These are phyloP conservation scores for Aplysia californica DNA, from an alignment of 1,140 invertebrate species.

Conservation along the genomic window DNA sequence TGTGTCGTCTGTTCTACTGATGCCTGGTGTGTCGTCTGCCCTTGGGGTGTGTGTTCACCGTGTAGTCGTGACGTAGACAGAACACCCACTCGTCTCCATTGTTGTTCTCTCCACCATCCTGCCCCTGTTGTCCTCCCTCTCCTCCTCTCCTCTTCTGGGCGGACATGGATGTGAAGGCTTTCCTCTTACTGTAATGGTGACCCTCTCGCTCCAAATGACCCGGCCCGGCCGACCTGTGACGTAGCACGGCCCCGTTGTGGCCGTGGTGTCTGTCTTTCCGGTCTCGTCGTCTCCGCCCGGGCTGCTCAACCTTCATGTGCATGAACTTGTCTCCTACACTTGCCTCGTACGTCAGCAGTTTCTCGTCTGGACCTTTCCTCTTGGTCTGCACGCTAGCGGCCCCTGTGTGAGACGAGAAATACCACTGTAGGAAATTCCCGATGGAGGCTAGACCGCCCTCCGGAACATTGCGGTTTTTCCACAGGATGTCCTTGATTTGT, in stretches of 20 bases:
- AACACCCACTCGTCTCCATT: conserved; percentile 9
- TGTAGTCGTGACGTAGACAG: not conserved
- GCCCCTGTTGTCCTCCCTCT: not conserved
- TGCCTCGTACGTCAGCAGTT: conserved; percentile 20
- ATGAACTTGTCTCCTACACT: conserved; percentile 19
- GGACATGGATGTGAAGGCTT: not conserved
- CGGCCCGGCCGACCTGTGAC: too few species aligned
- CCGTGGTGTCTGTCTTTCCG: not conserved
- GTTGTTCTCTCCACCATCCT: not conserved
- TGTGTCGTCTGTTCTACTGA: not conserved
- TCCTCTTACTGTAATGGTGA: too few species aligned
- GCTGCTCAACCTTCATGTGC: conserved; percentile 27
- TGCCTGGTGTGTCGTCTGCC: not conserved
- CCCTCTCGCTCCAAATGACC: too few species aligned
- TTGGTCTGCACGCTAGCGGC: not conserved
- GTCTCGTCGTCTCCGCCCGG: not conserved
- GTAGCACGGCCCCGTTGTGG: too few species aligned
- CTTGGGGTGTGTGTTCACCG: not conserved
- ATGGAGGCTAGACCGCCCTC: conserved; percentile 53
- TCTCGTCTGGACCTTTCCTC: conserved; percentile 2
- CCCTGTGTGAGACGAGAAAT: conserved; percentile 27
- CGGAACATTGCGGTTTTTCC: conserved; percentile 49
- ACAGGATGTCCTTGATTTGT: conserved; percentile 47
- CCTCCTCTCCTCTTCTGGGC: not conserved
- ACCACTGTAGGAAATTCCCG: conserved; percentile 57